These are phyloP conservation scores for Sapayoa aenigma DNA, from an alignment of 2,113 vertebrate species.

Conservation along the genomic window DNA sequence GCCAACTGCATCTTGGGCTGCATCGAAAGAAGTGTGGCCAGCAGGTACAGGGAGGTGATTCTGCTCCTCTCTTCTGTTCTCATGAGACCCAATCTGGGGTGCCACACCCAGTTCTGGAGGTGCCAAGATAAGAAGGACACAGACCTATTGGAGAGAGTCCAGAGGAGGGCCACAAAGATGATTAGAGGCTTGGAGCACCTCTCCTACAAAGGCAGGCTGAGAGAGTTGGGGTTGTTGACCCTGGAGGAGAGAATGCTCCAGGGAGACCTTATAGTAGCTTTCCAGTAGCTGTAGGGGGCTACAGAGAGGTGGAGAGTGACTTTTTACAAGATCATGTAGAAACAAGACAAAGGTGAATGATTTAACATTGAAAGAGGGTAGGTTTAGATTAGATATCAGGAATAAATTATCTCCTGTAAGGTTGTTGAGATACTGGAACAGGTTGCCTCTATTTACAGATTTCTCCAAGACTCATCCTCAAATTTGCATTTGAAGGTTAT, in stretches of 20 bases:
- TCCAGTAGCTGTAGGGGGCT: no score
- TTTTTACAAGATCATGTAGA: not conserved
- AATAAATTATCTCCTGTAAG: not conserved
- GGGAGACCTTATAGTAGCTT: no score
- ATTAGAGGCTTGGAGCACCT: not conserved
- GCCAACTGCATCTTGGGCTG: not conserved
- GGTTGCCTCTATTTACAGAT: no score
- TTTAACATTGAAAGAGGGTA: not conserved
- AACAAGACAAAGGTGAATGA: fast-evolving
- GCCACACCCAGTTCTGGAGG: no score
- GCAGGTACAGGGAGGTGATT: not conserved
- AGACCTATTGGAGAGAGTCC: not conserved
- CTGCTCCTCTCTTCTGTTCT: not conserved
- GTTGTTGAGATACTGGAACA: not conserved
- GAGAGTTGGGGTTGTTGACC: not conserved
- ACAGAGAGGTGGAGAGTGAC: not conserved
- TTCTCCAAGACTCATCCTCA: no score
- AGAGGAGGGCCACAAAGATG: not conserved
- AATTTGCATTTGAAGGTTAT: no score
- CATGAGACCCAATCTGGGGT: not conserved
- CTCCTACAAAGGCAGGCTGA: not conserved
- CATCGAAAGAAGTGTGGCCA: not conserved
- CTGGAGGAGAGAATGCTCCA: not conserved
- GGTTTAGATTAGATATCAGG: not conserved
- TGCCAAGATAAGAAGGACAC: not conserved